Percentiles rank a stretch among this genome's conserved stretches.
phyloP scores from a whole-genome alignment of 2,888 invertebrate species.

The Melanostoma mellinum region DNA sequence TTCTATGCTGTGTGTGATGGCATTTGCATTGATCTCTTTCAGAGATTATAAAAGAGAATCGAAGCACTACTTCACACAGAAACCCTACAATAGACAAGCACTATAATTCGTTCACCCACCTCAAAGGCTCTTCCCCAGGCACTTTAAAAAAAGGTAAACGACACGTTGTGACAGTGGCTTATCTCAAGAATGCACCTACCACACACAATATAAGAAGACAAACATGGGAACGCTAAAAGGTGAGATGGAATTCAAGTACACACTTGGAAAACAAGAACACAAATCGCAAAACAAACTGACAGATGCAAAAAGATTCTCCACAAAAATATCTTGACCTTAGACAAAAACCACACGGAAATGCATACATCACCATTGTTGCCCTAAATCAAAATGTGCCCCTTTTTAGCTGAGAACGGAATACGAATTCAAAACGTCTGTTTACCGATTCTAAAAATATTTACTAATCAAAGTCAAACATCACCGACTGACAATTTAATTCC shows the following conservation, averaged over 20 bases:
- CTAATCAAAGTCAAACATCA: constrained; percentile 43
- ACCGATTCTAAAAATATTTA: constrained; percentile 39
- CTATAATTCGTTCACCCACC: constrained; percentile 71
- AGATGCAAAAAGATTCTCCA: constrained; percentile 34
- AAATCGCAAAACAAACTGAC: constrained; percentile 25
- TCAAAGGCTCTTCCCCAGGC: constrained; percentile 59
- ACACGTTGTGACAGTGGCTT: constrained; percentile 74
- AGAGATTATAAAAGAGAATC: constrained; percentile 50
- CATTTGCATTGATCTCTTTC: constrained; percentile 56
- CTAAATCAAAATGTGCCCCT: constrained; percentile 42
- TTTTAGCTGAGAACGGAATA: constrained; percentile 46
- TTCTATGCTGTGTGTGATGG: constrained; percentile 11
- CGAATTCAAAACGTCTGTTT: constrained; percentile 53
- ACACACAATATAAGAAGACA: constrained; percentile 54
- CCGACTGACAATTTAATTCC: constrained; percentile 60
- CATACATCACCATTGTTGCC: constrained; percentile 41
- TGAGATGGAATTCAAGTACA: constrained; percentile 31
- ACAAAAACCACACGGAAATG: constrained; percentile 58
- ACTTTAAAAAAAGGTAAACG: constrained; percentile 74
- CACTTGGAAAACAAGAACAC: constrained; percentile 10
- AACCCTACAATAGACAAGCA: constrained; percentile 63
- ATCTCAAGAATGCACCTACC: constrained; percentile 75
- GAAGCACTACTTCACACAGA: constrained; percentile 47
- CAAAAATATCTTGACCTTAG: constrained; percentile 64
- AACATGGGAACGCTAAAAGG: constrained; percentile 49